Base-by-base conservation (phyloP, 2,113 vertebrate genomes). In the Capreolus pygargus region DNA sequence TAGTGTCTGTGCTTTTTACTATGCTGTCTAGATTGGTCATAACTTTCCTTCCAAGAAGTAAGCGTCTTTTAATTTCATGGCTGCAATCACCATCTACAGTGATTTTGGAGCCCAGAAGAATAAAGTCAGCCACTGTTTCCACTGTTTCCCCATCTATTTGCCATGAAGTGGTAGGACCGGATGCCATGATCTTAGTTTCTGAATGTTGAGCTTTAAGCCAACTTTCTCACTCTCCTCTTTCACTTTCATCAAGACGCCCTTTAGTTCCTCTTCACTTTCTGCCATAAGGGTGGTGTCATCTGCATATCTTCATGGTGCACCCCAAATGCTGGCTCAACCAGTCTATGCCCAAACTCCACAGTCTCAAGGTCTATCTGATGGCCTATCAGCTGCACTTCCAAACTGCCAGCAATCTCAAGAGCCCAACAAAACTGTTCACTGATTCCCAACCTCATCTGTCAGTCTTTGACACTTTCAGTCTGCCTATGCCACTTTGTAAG, bases 281-380 rank as follows among this genome's bases (percentile, higher is more conserved):
- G 7, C 30, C 61, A 9, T n/a, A n/a, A 64, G 16, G 61, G 61
- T 67, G 15, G 16, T n/a, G 3, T 67, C 28, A 64, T 64, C 16
- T 67, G 33, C 61, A 67, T 67, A 17, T 54, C 16, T 54, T 67
- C 64, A 67, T n/a, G 33, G 16, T 19, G 97, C 99, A 99, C 93
- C 99, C 99, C 0, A 99, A 99, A 98, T 99, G 99, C 98, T 98
- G 99, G 93, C 99, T 99, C 97, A 99, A 99, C 98, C 99, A 99
- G 98, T 99, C 99, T 98, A 99, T 99, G 86, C 99, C 99, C 95
- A 99, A 99, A 99, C 99, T 99, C 61, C 99, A 99, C 36, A 99
- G 99, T 47, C 99, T 99, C 97, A 99, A 99, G 98, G 99, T 99
- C 98, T 99, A 99, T 98, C 99, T 99, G 21, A 99, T 99, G 99